These are phyloP conservation scores for Eugnorisma glareosa DNA, from an alignment of 2,888 invertebrate species.

Conservation along the genomic window DNA sequence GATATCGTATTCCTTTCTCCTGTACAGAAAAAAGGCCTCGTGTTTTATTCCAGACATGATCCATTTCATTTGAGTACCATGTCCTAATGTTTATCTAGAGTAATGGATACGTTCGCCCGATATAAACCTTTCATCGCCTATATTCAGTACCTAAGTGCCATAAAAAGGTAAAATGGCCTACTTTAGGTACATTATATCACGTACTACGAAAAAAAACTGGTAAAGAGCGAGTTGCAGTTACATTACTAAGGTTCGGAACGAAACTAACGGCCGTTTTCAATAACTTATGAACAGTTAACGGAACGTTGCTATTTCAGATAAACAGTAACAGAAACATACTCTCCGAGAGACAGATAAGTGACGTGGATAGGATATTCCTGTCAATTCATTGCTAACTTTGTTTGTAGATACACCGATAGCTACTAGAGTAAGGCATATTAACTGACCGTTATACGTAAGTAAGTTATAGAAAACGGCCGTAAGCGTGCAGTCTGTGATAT, in stretches of 20 bases:
- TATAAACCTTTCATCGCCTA: constrained; percentile 33
- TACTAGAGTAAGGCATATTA: no score
- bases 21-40: not conserved
- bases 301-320: no score
- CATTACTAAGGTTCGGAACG: not conserved
- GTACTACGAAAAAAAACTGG: constrained; percentile 13
- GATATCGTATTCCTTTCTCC: not conserved
- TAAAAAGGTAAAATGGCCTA: constrained; percentile 34
- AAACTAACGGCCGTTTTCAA: no score
- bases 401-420: no score
- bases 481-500: no score
- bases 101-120: constrained; percentile 45
- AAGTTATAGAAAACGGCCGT: no score
- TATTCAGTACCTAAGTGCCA: constrained; percentile 32
- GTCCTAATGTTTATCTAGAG: constrained; percentile 30
- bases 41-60: constrained; percentile 27
- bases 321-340: no score
- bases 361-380: no score
- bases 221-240: not conserved
- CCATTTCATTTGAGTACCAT: constrained; percentile 30
- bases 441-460: no score
- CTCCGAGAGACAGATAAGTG: no score
- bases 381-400: no score
- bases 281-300: no score
- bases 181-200: constrained; percentile 18